Base-by-base conservation (phyloP, 2,888 invertebrate genomes). In the Linnaemya vulpina region DNA sequence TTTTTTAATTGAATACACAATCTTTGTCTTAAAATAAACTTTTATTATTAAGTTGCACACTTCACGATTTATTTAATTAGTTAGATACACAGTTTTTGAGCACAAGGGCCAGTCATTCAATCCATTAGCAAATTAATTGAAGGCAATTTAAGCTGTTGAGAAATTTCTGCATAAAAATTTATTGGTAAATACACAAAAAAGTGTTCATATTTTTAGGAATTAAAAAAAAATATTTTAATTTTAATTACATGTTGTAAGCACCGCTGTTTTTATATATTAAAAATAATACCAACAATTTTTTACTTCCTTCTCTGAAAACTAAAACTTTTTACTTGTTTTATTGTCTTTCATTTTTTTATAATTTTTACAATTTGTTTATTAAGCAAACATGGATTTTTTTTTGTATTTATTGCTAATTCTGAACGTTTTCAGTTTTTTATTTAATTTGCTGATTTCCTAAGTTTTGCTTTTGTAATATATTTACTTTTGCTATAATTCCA, bases 321-420 rank as follows among this genome's bases (percentile, higher is more conserved):
- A 17, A 40, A 20, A 38, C 17, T 17, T 62, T 17, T 20, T 20
- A 17, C 13, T 22, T 68, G 30, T 30, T 30, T 30, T 30, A 30
- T 3, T 35, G 13, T 30, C 1, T 0, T n/a, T n/a, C n/a, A n/a
- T n/a, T n/a, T n/a, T 40, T 67, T 53, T 53, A 15, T 38, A 40
- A 4, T 15, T 9, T 25, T 55, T 22, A n/a, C 25, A n/a, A 46
- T 62, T 73, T 51, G 46, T n/a, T 60, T 49, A 49, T 70, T 35
- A 46, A 67, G 67, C 46, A 30, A 65, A 20, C 1, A 38, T 38
- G 9, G 5, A 1, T 7, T 40, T 67, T 49, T 49, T 67, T 49
- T 35, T 51, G 25, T 63, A 62, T 62, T 40, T 58, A 78, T 30
- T 55, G 55, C 55, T 25, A 43, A 49, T 73, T 68, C 15, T 63